Base-by-base conservation (phyloP, 2,113 vertebrate genomes). In the Dicrurus megarhynchus region DNA sequence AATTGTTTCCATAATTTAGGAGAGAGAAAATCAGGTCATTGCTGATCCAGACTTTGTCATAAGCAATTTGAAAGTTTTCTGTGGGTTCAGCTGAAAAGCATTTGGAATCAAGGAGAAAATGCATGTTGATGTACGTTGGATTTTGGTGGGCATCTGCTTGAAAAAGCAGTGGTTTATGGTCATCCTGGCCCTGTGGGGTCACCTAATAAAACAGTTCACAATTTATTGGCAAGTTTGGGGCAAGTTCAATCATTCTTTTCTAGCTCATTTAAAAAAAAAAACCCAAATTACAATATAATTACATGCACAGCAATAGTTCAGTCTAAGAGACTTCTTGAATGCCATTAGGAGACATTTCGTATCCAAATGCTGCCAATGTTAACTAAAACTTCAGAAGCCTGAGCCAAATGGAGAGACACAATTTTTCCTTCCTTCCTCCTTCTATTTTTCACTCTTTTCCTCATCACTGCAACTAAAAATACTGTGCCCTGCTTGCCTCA, bases 361-460 rank as follows among this genome's bases (percentile, higher is more conserved):
- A 82, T 73, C 74, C 64, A 94, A 94, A 79, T 35, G 61, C 70
- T 95, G 88, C 76, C 92, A 93, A 11, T 56, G 39, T 89, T 84
- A 89, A 76, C 63, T 91, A 64, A 87, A 93, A 65, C 65, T 89
- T 90, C 70, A 93, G 81, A 92, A 85, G 50, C 55, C 57, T 80
- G 73, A 85, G 86, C 85, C 90, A 96, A 95, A 70, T 55, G 52
- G 64, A 61, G 47, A 75, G 13, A 55, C 49, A 73, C 57, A 47
- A 24, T 89, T 96, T 95, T 95, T 85, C 61, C 57, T 95, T 90
- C 76, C 87, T 96, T 94, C 83, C 50, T 89, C 56, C 68, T 95
- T 67, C 93, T 96, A 86, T 96, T 90, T 93, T 96, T 95, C 87
- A 78, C 76, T 81, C 52, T 87, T 96, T 93, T 88, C 86, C 76